Evolutionary conservation across 2,113 vertebrate genomes (phyloP).

Genomic region (Eubucco bourcierii): DNA sequence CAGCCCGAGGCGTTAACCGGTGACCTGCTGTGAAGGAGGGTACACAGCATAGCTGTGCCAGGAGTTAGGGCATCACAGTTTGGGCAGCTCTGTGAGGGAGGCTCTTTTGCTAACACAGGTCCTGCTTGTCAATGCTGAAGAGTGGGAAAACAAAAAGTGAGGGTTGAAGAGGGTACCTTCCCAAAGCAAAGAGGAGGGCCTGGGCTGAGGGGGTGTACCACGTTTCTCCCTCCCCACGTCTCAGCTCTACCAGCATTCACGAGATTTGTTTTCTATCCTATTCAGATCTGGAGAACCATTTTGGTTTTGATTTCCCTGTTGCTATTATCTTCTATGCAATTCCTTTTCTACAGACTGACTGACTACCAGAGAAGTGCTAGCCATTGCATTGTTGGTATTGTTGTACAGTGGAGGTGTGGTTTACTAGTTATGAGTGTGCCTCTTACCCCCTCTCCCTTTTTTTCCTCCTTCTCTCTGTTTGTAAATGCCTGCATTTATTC

Average conservation of each 20-base stretch:
- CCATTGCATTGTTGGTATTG: slow-evolving; percentile 78
- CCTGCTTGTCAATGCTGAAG: neutral
- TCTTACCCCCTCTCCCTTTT: slow-evolving; percentile 67
- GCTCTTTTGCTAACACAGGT: neutral
- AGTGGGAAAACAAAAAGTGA: neutral
- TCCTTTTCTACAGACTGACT: slow-evolving; percentile 82
- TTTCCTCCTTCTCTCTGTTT: slow-evolving; percentile 77
- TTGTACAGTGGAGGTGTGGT: slow-evolving; percentile 80
- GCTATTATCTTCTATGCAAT: slow-evolving; percentile 98
- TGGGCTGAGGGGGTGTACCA: neutral
- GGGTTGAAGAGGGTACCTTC: neutral
- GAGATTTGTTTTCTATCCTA: slow-evolving; percentile 65
- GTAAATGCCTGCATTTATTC: slow-evolving; percentile 89
- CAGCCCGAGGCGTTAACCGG: neutral
- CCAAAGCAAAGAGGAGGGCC: neutral
- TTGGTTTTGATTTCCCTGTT: slow-evolving; percentile 78
- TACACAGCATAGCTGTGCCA: neutral
- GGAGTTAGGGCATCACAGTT: neutral
- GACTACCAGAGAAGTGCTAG: slow-evolving; percentile 79
- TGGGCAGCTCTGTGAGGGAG: neutral
- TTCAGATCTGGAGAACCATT: slow-evolving; percentile 60
- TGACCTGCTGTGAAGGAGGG: neutral
- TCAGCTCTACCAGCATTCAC: slow-evolving; percentile 32
- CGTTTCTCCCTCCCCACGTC: slow-evolving; percentile 63
- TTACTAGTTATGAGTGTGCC: slow-evolving; percentile 83